Evolutionary conservation across 2,888 invertebrate genomes (phyloP), one percentile per base, ranked within the genome.

Genomic region (Aleiodes testaceus): DNA sequence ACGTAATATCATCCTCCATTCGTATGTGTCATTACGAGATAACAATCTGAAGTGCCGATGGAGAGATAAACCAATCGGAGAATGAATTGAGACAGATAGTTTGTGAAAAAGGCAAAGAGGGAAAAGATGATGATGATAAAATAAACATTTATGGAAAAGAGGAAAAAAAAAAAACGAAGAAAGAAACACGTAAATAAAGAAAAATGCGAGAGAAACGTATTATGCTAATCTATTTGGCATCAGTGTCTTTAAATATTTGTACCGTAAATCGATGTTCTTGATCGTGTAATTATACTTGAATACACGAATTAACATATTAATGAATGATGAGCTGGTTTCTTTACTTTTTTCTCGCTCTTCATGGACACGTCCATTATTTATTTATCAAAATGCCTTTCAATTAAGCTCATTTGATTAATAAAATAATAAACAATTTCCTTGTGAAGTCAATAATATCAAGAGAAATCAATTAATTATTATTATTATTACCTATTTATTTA

Each of bases 231-330:
- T 9, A 36, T 36, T 36, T 36, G 7, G 36, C 7, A 36, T 36
- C 2, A 36, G 36, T 36, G 9, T 36, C 36, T 75, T 72, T 72
- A 66, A 75, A 73, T 70, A 75, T 73, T 73, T 75, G 70, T 75
- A 73, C 66, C 73, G 75, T 75, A 75, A 72, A 74, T 75, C 72
- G 73, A 73, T 72, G 74, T 74, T 75, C 74, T 66, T 72, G 72
- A 72, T 72, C 74, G 73, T 74, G 75, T 75, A 75, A 75, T 75
- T 75, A 74, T 63, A 70, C 73, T 70, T 72, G 74, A 73, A 75
- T 72, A 68, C 70, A 20, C 12, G 67, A 16, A 55, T 55, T 36
- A 9, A 50, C 16, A 55, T 55, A 36, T 36, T 36, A 36, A 36
- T 36, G 36, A 36, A 55, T 30, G 30, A 61, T 44, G 70, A 69